These are phyloP conservation scores for Platorchestia sp. DNA, from an alignment of 1,140 invertebrate genomes.

Conservation along the genomic window DNA sequence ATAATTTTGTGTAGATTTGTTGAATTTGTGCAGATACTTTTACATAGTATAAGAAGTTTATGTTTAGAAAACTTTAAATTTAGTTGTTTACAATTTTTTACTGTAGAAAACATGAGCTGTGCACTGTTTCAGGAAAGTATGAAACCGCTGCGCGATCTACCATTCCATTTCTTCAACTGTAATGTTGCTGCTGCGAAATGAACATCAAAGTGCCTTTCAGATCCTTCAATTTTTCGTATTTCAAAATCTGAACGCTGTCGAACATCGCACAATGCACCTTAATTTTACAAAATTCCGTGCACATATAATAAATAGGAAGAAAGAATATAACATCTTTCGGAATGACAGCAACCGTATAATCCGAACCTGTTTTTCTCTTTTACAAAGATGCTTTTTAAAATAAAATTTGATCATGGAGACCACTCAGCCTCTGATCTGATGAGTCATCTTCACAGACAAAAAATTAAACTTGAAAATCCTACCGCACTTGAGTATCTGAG, in stretches of 20 bases:
- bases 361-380: neutral
- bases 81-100: neutral
- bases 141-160: neutral
- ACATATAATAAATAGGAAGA: neutral
- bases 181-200: neutral
- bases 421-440: too few species aligned
- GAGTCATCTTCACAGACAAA: too few species aligned
- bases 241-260: neutral
- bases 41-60: neutral
- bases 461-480: too few species aligned
- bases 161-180: neutral
- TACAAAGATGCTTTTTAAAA: too few species aligned
- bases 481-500: too few species aligned
- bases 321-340: neutral
- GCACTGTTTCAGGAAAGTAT: neutral
- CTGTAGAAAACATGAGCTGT: neutral
- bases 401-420: too few species aligned
- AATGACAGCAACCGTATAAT: neutral
- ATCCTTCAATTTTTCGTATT: neutral
- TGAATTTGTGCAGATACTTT: neutral
- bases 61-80: neutral
- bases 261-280: neutral
- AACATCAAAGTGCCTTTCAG: neutral
- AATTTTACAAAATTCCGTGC: neutral
- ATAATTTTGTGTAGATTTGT: neutral